Evolutionary conservation across 2,113 vertebrate genomes (phyloP), one percentile per base, ranked within the genome.

Genomic region (Cichladusa arquata): DNA sequence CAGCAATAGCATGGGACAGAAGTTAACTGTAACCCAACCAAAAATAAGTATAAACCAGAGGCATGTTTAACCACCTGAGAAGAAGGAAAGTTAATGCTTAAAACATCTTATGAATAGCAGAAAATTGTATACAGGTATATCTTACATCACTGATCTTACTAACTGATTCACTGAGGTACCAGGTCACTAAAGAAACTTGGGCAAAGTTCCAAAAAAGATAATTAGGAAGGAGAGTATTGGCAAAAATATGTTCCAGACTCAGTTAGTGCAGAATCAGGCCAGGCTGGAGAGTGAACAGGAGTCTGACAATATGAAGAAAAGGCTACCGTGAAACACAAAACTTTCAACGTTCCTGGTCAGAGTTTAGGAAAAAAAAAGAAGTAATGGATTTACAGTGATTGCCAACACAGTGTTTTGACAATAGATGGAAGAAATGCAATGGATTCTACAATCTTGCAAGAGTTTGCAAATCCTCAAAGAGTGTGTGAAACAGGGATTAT

Each of bases 381-480:
- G 64, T 14, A 7, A 47, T 48, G 8, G 33, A 31, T 48, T 73
- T 50, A 61, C 23, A 50, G 48, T 31, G 16, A 25, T 40, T 60
- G 9, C 20, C 40, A 69, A 33, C 28, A 51, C 1, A 42, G 9
- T 13, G 16, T 71, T 44, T 60, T 1, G 8, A 70, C 29, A 94
- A 48, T 65, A 83, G 33, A 88, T 54, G 31, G 74, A 80, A 76
- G 36, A 85, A 91, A 76, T 36, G 61, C n/a, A 85, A 69, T 61
- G 28, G 33, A 62, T 86, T 93, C 50, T 80, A 62, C 31, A 90
- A 11, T 83, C 54, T 80, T 95, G 45, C 36, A 69, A 73, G 45
- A 90, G 36, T 82, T 36, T 73, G 36, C 42, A 94, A 94, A 94
- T 95, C 82, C 67, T 90, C 51, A 86, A 92, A 95, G 81, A 82